Percentiles rank a stretch among this genome's conserved stretches.
phyloP scores from a whole-genome alignment of 2,113 vertebrate species.

The Apeltes quadracus region DNA sequence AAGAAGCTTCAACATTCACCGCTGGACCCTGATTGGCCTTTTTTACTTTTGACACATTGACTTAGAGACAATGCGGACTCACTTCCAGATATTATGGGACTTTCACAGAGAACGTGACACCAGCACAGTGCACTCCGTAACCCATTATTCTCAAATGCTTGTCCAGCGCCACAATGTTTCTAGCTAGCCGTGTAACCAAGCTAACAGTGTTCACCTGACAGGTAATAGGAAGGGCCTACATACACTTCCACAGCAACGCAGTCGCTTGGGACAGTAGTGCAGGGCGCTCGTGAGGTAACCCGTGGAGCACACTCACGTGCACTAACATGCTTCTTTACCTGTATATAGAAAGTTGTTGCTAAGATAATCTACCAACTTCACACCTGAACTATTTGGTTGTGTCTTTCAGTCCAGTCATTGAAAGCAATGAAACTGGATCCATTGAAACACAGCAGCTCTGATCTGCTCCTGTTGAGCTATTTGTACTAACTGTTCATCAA shows the following conservation, averaged over 20 bases:
- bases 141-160: not conserved
- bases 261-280: not conserved
- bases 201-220: not conserved
- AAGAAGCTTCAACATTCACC: too few relatives aligned
- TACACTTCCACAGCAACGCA: not conserved
- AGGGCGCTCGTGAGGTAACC: not conserved
- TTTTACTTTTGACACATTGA: not conserved
- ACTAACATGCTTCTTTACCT: not conserved
- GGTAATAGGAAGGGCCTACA: not conserved
- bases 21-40: too few relatives aligned
- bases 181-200: not conserved
- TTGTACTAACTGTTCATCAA: conserved; percentile 62
- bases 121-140: too few relatives aligned
- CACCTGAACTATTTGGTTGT: conserved; percentile 33
- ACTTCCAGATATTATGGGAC: too few relatives aligned
- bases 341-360: not conserved
- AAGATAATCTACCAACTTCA: conserved; percentile 2
- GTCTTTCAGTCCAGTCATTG: conserved; percentile 45
- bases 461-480: conserved; percentile 48
- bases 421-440: conserved; percentile 74
- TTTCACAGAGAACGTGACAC: too few relatives aligned
- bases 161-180: not conserved
- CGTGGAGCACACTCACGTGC: not conserved
- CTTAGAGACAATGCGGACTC: not conserved
- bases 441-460: conserved; percentile 68